phyloP scores from a whole-genome alignment of 2,113 vertebrate genomes.

The Puma concolor region DNA sequence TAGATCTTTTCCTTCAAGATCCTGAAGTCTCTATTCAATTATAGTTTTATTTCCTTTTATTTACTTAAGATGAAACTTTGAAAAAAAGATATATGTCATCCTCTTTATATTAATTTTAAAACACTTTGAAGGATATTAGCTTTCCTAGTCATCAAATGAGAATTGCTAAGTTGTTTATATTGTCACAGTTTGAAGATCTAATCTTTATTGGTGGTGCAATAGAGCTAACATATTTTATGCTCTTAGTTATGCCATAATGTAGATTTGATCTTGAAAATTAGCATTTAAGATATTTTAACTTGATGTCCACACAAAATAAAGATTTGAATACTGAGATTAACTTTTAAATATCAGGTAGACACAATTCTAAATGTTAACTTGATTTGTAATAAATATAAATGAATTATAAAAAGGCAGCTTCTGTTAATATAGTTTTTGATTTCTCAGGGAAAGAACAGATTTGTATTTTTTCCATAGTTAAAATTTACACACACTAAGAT shows the following conservation, averaged over 20 bases:
- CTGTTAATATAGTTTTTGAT: conserved; percentile 23
- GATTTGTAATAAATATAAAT: background rate
- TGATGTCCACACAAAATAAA: background rate
- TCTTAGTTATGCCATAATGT: conserved; percentile 19
- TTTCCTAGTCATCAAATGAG: conserved; percentile 5
- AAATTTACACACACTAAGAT: background rate
- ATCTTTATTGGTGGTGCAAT: background rate
- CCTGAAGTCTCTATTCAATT: background rate
- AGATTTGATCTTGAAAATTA: conserved; percentile 27
- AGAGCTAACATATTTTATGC: background rate
- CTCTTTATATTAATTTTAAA: conserved; percentile 27
- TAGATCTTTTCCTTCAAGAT: conserved; percentile 33
- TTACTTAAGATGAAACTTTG: background rate
- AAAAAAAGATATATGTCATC: background rate
- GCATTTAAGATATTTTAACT: conserved; percentile 22
- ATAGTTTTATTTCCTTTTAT: conserved; percentile 2
- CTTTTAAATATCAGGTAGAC: background rate
- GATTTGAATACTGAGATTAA: background rate
- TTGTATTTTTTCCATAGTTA: background rate
- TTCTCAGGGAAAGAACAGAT: background rate
- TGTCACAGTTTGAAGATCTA: conserved; percentile 3
- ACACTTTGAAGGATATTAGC: background rate
- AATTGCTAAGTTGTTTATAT: conserved; percentile 12
- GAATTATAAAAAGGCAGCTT: conserved; percentile 6
- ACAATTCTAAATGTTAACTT: conserved; percentile 1